phyloP scores from a whole-genome alignment of 2,888 invertebrate genomes.

The Leptinotarsa haldemani region DNA sequence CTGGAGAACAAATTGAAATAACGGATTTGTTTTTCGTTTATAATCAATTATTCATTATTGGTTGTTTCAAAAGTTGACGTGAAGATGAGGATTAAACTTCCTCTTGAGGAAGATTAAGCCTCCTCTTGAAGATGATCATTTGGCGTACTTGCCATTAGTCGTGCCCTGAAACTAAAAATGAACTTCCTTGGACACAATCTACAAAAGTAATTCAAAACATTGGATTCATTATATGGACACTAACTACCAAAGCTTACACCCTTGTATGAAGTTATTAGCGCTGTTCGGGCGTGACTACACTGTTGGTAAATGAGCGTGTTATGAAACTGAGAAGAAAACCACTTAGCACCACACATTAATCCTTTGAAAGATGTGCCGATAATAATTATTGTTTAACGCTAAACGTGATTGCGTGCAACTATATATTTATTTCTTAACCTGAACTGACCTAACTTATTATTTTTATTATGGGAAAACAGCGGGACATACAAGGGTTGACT shows the following conservation, averaged over 20 bases:
- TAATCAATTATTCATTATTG: too few relatives aligned
- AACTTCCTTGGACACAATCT: too few relatives aligned
- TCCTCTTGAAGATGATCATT: too few relatives aligned
- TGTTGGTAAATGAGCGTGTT: conserved; percentile 10
- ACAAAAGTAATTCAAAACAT: too few relatives aligned
- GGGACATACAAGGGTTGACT: conserved; percentile 1
- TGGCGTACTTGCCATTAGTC: too few relatives aligned
- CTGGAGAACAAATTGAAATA: too few relatives aligned
- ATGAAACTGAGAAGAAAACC: conserved; percentile 20
- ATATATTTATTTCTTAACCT: conserved; percentile 21
- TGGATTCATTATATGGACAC: too few relatives aligned
- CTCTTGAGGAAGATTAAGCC: too few relatives aligned
- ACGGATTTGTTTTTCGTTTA: too few relatives aligned
- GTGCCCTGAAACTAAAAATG: too few relatives aligned
- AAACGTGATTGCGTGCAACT: conserved; percentile 21
- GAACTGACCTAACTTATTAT: conserved; percentile 20
- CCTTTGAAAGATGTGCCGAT: conserved; percentile 31
- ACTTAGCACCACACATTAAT: conserved; percentile 22
- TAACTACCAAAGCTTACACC: not conserved
- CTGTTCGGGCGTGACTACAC: not conserved
- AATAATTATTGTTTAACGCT: conserved; percentile 31
- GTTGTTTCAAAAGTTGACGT: too few relatives aligned
- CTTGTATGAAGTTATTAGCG: conserved; percentile 19
- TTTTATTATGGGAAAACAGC: conserved; percentile 24
- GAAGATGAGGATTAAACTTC: too few relatives aligned